Base-by-base conservation (phyloP, 2,113 vertebrate species). In the Pithys albifrons region DNA sequence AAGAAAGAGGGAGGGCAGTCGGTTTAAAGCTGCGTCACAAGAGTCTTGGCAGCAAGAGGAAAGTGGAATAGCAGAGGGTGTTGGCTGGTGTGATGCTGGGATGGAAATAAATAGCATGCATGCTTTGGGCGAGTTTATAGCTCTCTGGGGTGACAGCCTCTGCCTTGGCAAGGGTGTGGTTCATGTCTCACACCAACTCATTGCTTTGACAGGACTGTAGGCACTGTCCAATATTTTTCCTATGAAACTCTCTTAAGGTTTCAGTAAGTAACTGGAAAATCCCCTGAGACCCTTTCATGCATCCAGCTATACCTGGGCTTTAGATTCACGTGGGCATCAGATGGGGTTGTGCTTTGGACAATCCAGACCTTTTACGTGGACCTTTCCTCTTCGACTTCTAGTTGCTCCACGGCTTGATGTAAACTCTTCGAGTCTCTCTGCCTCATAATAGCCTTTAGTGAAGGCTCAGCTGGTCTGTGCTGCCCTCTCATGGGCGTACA, bases 401-500 rank as follows among this genome's bases (percentile, higher is more conserved):
- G 20, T 18, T 49, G 1, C 3, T n/a, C 33, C 57, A 6, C 2
- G 6, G 24, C 39, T 28, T 54, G 41, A 45, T 8, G 2, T 2
- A 4, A 25, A 8, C 6, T 12, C 37, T 4, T 1, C 8, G 11
- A 33, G 7, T 12, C 12, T 43, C 46, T 14, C 11, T 25, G 45
- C 12, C 25, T 55, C 18, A 15, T 14, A 14, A 12, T 0, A 31
- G n/a, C 16, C 48, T 41, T 37, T 4, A 84, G 57, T 0, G 5
- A 58, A 65, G 72, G 37, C 66, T 85, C 70, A 51, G 79, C 51
- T 19, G 86, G 85, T 93, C 95, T 91, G 86, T 96, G 92, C 93
- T 97, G 96, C 94, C 96, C 96, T 92, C 96, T 95, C 39, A 85
- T 83, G 97, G 95, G 52, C 41, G 51, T 24, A 52, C 27, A 6